phyloP scores from a whole-genome alignment of 2,888 invertebrate species.

The Agrochola litura region DNA sequence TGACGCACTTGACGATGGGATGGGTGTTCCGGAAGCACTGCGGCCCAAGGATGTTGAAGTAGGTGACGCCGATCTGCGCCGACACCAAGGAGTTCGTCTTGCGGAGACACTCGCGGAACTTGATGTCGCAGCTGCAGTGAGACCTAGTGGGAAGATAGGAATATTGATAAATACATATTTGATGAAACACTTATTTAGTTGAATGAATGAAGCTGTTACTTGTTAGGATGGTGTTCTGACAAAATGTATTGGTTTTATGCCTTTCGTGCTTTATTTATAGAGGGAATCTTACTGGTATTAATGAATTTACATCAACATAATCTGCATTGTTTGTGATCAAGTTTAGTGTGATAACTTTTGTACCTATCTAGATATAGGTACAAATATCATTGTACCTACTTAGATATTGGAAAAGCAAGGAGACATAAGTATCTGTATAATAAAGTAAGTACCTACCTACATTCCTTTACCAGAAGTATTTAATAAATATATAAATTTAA shows the following conservation, averaged over 20 bases:
- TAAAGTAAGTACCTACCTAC: not conserved
- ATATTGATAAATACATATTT: not conserved
- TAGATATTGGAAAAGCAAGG: not conserved
- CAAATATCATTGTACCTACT: not conserved
- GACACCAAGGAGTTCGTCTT: constrained; percentile 89
- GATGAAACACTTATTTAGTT: not conserved
- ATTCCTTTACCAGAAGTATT: not conserved
- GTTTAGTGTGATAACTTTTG: not conserved
- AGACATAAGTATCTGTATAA: not conserved
- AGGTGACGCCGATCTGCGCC: constrained; percentile 92
- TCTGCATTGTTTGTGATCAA: not conserved
- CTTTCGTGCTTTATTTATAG: not conserved
- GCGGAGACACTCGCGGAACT: constrained; percentile 92
- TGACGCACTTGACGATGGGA: constrained; percentile 87
- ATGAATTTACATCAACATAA: not conserved
- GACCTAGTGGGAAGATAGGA: constrained; percentile 84
- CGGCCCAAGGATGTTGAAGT: constrained; percentile 93
- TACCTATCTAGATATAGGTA: not conserved
- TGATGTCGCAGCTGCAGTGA: constrained; percentile 93
- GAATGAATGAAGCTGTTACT: not conserved
- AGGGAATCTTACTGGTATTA: not conserved
- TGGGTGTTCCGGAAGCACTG: constrained; percentile 93
- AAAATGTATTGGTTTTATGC: not conserved
- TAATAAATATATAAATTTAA: not conserved
- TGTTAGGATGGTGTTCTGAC: not conserved